A percentile compares a stretch with the other conserved stretches of the same genome.
These are phyloP conservation scores for Furnarius figulus DNA, from an alignment of 2,113 vertebrate genomes.

Conservation along the genomic window DNA sequence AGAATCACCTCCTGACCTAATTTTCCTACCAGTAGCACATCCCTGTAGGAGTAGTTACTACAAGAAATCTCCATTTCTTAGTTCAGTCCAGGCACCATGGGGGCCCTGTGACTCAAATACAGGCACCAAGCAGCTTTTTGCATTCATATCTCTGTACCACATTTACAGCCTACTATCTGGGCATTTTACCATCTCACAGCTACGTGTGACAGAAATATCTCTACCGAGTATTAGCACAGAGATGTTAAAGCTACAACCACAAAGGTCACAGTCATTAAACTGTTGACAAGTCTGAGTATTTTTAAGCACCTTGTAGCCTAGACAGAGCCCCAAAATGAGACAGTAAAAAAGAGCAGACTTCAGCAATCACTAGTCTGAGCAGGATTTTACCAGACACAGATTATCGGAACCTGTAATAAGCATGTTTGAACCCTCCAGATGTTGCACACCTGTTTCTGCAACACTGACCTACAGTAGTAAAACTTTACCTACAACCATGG, in stretches of 20 bases:
- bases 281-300: neutral
- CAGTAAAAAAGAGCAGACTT: neutral
- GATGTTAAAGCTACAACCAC: neutral
- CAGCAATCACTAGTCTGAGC: neutral
- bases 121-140: neutral
- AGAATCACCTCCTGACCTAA: neutral
- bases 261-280: neutral
- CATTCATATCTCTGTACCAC: fast-evolving
- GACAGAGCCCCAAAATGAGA: neutral
- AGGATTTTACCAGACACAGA: neutral
- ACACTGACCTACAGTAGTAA: neutral
- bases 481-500: fast-evolving
- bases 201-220: neutral
- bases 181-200: neutral
- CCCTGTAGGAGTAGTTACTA: neutral
- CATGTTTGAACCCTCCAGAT: neutral
- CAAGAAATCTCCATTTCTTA: neutral
- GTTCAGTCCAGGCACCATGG: fast-evolving
- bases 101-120: fast-evolving
- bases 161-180: neutral
- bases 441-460: neutral
- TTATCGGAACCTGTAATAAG: neutral
- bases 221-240: neutral
- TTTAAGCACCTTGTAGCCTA: neutral
- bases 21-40: neutral